A percentile compares a stretch with the other conserved stretches of the same genome.
phyloP scores from a whole-genome alignment of 92 coral and sea anemone species.

The Parazoanthus darwini region DNA sequence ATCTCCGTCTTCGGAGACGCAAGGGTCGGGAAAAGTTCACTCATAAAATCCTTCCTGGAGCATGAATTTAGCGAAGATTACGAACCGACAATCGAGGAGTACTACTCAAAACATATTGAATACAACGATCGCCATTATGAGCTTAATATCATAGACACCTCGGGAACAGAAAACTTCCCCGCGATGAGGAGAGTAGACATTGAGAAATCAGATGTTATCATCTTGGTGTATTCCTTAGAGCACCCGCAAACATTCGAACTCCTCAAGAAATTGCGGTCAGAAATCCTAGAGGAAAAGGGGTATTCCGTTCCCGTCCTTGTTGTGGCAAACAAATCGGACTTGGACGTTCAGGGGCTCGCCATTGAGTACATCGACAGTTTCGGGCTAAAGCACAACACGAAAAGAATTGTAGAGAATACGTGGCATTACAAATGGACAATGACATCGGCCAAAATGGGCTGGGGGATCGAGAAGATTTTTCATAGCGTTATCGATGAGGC shows the following conservation, averaged over 20 bases:
- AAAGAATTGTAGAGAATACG: conserved; percentile 62
- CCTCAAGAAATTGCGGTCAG: conserved; percentile 62
- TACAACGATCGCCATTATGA: conserved; percentile 82
- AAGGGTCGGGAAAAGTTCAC: conserved; percentile 79
- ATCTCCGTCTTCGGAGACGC: conserved; percentile 83
- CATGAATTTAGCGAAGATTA: conserved; percentile 67
- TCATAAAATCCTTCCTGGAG: conserved; percentile 69
- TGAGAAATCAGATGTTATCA: conserved; percentile 75
- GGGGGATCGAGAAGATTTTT: conserved; percentile 76
- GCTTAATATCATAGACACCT: conserved; percentile 83
- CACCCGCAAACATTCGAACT: conserved; percentile 73
- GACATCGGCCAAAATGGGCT: conserved; percentile 76
- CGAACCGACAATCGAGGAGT: conserved; percentile 84
- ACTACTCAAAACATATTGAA: conserved; percentile 68
- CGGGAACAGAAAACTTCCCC: conserved; percentile 88
- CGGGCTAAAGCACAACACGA: conserved; percentile 64
- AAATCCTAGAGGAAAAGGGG: conserved; percentile 73
- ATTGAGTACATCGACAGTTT: conserved; percentile 55
- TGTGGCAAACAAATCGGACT: conserved; percentile 86
- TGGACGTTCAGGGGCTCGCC: conserved; percentile 66
- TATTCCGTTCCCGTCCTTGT: conserved; percentile 70
- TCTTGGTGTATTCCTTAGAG: conserved; percentile 83
- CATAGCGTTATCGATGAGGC: conserved; percentile 70
- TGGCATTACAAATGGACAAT: conserved; percentile 80
- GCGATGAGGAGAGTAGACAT: conserved; percentile 89